These are phyloP conservation scores for Sialia sialis DNA, from an alignment of 2,113 vertebrate species.

Conservation along the genomic window DNA sequence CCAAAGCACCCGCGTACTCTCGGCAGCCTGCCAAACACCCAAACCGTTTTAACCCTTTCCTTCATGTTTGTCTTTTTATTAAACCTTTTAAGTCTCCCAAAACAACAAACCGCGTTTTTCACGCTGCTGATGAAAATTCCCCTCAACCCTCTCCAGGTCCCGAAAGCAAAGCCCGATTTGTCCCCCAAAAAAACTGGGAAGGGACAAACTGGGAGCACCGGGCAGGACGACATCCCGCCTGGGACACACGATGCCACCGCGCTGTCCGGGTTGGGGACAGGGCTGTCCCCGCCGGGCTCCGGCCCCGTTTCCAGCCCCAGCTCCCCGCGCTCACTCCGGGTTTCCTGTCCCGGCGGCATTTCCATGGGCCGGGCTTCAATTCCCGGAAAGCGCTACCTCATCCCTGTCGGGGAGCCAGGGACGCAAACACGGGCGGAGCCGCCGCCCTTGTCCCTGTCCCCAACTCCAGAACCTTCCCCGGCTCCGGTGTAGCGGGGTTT, in stretches of 20 bases:
- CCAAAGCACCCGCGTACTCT: too few species aligned
- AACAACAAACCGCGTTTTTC: too few species aligned
- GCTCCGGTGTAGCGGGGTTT: neutral
- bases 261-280: accelerated
- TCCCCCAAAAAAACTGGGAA: neutral
- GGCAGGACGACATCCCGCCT: accelerated
- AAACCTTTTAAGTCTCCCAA: too few species aligned
- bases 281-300: neutral
- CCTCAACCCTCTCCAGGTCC: too few species aligned
- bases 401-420: conserved; percentile 17
- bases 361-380: conserved; percentile 29
- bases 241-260: neutral
- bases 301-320: neutral
- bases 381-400: conserved; percentile 55
- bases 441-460: neutral
- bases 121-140: neutral
- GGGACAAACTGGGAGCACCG: neutral
- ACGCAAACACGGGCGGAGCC: conserved; percentile 23
- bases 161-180: neutral
- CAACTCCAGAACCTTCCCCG: neutral
- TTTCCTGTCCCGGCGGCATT: conserved; percentile 17
- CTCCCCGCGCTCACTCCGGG: neutral
- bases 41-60: too few species aligned
- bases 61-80: too few species aligned
- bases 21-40: too few species aligned